phyloP scores from a whole-genome alignment of 2,113 vertebrate species.

The Polypterus bichir region DNA sequence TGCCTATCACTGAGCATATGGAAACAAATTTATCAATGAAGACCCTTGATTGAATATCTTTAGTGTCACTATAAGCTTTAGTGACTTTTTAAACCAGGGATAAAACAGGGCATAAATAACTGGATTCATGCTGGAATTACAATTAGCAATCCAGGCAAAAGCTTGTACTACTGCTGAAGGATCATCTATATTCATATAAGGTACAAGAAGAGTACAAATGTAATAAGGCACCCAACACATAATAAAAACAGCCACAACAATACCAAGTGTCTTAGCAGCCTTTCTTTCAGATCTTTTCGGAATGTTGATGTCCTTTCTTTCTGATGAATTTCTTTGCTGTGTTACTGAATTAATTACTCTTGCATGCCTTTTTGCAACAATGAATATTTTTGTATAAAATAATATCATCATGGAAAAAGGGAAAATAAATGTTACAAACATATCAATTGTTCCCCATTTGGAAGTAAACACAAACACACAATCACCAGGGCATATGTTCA shows the following conservation, averaged over 20 bases:
- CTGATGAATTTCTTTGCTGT: not conserved
- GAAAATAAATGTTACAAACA: not conserved
- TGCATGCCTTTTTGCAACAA: not conserved
- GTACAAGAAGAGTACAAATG: not conserved
- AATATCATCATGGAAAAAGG: not conserved
- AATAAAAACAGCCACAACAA: constrained; percentile 1
- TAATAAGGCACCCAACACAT: constrained; percentile 7
- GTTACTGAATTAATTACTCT: constrained; percentile 1
- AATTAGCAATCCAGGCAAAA: constrained; percentile 3
- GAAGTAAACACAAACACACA: constrained; percentile 1
- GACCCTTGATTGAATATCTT: not conserved
- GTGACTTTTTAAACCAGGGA: not conserved
- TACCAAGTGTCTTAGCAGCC: constrained; percentile 2
- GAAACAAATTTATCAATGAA: constrained; percentile 2
- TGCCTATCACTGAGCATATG: too few relatives aligned
- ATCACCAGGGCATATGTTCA: not conserved
- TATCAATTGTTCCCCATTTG: not conserved
- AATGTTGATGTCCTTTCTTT: not conserved
- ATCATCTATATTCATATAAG: not conserved
- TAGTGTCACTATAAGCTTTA: not conserved
- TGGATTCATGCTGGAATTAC: constrained; percentile 8
- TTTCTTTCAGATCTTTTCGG: not conserved
- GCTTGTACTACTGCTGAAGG: not conserved
- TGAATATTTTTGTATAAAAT: constrained; percentile 3
- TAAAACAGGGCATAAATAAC: constrained; percentile 3